These are phyloP conservation scores for Aldrovandia affinis DNA, from an alignment of 2,797 vertebrate species.

Conservation along the genomic window DNA sequence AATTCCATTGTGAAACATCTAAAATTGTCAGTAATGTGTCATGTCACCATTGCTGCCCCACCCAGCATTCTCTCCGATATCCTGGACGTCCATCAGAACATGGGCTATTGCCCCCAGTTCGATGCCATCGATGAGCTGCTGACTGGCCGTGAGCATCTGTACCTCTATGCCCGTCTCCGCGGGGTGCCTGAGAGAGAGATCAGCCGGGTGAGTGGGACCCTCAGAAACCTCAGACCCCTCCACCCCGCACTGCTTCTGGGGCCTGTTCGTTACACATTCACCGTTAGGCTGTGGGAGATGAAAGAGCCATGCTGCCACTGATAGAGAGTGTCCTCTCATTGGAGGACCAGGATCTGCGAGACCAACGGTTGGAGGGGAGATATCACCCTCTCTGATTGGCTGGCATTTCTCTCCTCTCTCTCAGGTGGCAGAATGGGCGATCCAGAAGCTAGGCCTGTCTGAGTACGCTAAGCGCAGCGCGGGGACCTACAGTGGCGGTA, in stretches of 20 bases:
- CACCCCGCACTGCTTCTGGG: neutral
- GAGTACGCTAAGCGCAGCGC: slow-evolving; percentile 79
- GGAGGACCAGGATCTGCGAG: neutral
- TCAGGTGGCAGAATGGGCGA: slow-evolving; percentile 91
- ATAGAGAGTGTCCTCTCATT: neutral
- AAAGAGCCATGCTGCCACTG: neutral
- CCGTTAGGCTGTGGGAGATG: neutral
- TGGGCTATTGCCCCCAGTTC: slow-evolving; percentile 98
- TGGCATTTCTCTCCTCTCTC: slow-evolving; percentile 27
- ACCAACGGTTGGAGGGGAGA: neutral
- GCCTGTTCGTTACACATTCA: neutral
- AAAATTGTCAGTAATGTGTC: neutral
- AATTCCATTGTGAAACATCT: neutral
- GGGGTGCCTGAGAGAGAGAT: slow-evolving; percentile 90
- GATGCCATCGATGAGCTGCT: slow-evolving; percentile 93
- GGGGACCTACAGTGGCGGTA: slow-evolving; percentile 94
- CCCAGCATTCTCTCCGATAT: slow-evolving; percentile 85
- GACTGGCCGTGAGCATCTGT: slow-evolving; percentile 91
- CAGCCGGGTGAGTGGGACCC: slow-evolving; percentile 74
- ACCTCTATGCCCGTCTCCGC: slow-evolving; percentile 89
- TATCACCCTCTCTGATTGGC: neutral
- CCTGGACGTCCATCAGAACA: slow-evolving; percentile 90
- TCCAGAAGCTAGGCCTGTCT: slow-evolving; percentile 88
- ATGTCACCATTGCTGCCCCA: neutral
- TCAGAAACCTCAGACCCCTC: neutral